Conservation (phyloP, 2,888 invertebrate species). For the Gnatocerus cornutus region DNA sequence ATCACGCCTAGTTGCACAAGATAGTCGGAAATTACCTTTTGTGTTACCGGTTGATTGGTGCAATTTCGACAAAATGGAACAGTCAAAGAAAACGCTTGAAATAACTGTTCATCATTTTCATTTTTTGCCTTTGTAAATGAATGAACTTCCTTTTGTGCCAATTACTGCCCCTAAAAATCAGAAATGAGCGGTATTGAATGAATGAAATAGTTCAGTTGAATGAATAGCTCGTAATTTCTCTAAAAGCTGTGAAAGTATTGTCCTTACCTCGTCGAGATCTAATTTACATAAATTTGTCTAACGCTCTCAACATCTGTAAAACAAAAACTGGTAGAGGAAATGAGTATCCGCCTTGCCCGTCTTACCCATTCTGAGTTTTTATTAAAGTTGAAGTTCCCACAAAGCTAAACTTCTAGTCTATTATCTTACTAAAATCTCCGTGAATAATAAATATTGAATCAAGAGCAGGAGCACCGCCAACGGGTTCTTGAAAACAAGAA, state of each 20-base stretch:
- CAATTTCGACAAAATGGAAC: slow-evolving; percentile 14
- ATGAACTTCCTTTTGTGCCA: not conserved
- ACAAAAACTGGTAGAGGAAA: too few relatives aligned
- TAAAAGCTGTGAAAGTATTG: too few relatives aligned
- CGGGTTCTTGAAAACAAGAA: slow-evolving; percentile 9
- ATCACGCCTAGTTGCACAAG: slow-evolving; percentile 8
- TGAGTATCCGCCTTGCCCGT: too few relatives aligned
- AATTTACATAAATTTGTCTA: slow-evolving; percentile 10
- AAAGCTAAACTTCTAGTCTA: not conserved
- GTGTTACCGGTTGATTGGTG: slow-evolving; percentile 14
- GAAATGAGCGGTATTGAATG: not conserved
- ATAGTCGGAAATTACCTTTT: slow-evolving; percentile 8
- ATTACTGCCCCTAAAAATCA: not conserved
- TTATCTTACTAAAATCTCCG: slow-evolving; percentile 9
- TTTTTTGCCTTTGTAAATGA: not conserved
- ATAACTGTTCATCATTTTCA: not conserved
- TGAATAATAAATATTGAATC: slow-evolving; percentile 15
- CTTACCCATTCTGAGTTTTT: not conserved
- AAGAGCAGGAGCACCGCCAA: slow-evolving; percentile 2
- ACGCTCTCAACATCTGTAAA: too few relatives aligned
- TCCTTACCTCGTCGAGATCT: not conserved
- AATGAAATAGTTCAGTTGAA: not conserved
- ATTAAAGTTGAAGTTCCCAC: not conserved
- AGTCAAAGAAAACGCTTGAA: slow-evolving; percentile 1
- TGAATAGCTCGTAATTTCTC: not conserved